A percentile compares a stretch with the other conserved stretches of the same genome.
phyloP scores from a whole-genome alignment of 92 coral and sea anemone genomes.

The Epizoanthus stellaris region DNA sequence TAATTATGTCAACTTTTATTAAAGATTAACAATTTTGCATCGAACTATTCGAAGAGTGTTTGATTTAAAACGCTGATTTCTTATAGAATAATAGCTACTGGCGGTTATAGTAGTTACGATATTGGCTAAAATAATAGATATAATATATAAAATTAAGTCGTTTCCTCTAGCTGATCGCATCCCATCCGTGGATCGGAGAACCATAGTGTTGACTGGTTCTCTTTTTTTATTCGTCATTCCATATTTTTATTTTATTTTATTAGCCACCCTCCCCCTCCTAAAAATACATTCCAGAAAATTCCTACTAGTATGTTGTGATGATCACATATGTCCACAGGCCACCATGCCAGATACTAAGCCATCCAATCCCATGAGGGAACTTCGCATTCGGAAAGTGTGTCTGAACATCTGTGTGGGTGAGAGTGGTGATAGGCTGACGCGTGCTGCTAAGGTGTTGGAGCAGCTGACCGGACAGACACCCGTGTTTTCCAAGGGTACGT shows the following conservation, averaged over 20 bases:
- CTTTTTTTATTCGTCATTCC: no score
- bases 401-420: conserved; percentile 98
- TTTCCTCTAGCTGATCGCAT: no score
- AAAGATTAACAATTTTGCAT: no score
- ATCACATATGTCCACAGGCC: background rate
- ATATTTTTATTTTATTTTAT: no score
- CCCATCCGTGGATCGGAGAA: no score
- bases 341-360: conserved; percentile 64
- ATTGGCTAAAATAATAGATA: no score
- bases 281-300: no score
- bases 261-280: no score
- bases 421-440: conserved; percentile 98
- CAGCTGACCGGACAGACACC: conserved; percentile 99
- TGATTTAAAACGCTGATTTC: background rate
- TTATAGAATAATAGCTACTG: background rate
- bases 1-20: no score
- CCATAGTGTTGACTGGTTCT: no score
- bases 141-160: no score
- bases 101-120: conserved; percentile 10
- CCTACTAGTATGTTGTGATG: no score
- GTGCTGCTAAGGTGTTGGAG: conserved; percentile 98
- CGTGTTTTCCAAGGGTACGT: conserved; percentile 94
- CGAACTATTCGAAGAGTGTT: background rate
- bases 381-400: conserved; percentile 88
- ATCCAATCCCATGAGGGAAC: conserved; percentile 90